phyloP scores from a whole-genome alignment of 2,113 vertebrate species.

The Bubalus kerabau region DNA sequence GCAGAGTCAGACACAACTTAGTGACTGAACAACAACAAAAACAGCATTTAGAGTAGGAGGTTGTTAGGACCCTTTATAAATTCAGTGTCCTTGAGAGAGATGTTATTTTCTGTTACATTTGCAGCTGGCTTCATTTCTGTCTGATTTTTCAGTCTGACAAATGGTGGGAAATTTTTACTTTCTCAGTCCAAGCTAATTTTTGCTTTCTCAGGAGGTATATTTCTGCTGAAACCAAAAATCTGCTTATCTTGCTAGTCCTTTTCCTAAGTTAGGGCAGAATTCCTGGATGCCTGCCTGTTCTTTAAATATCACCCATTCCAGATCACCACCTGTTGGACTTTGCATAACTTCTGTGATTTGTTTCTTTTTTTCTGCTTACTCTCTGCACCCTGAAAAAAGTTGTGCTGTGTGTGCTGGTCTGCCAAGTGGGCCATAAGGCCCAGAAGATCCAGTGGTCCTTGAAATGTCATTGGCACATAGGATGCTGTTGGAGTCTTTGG shows the following conservation, averaged over 20 bases:
- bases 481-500: background rate
- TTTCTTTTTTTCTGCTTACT: background rate
- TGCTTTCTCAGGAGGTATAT: background rate
- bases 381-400: background rate
- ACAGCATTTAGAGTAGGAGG: background rate
- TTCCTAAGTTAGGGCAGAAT: background rate
- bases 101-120: background rate
- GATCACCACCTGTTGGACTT: background rate
- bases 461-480: background rate
- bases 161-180: background rate
- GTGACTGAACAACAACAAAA: background rate
- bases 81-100: background rate
- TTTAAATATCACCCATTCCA: background rate
- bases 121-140: background rate
- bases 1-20: background rate
- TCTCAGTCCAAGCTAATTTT: background rate
- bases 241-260: background rate
- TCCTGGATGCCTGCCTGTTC: background rate
- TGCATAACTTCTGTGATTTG: background rate
- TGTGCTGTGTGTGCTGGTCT: background rate
- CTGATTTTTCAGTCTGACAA: background rate
- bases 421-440: background rate
- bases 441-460: background rate
- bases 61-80: background rate
- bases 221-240: background rate